Base-by-base conservation (phyloP, 2,888 invertebrate genomes). In the Pammene fasciana region DNA sequence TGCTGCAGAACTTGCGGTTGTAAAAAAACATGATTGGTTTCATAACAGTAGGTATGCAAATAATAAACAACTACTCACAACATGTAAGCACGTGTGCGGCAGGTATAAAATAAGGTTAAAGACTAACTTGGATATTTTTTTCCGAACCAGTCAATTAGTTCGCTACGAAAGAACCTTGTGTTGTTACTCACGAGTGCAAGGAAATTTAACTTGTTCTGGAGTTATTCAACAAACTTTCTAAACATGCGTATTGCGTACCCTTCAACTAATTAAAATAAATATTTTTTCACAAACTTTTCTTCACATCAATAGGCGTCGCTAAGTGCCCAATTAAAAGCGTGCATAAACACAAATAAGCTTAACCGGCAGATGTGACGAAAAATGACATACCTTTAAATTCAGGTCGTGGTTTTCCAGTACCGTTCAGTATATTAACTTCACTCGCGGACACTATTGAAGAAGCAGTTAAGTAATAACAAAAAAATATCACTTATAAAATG, bases 221-320 rank as follows among this genome's bases (percentile, higher is more conserved):
- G 85, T 87, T 85, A 89, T 86, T 85, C 85, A 87, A 86, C 84
- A 86, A 81, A 90, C 90, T 90, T 90, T 90, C 90, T 90, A 90
- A 90, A 65, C 65, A 59, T 65, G 52, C 65, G 55, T 65, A 70
- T 65, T 65, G 52, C 65, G 55, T 65, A 70, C 70, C 70, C 70
- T 70, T 72, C 65, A 67, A 60, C 60, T 45, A 71, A 48, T 56
- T 71, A 48, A 71, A 74, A 73, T 68, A 73, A 67, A 73, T 72
- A 68, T 71, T 72, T 70, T 70, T 64, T 65, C 62, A 66, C 57
- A 70, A 71, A 67, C 64, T 71, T 68, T 74, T 70, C 60, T 57
- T 62, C 56, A 14, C 48, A 26, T 48, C 62, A 56, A 50, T 64
- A 57, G 50, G n/a, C 64, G 45, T 34, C 68, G 36, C 62, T 68